These are phyloP conservation scores for Pelmatolapia mariae DNA, from an alignment of 2,113 vertebrate genomes.

Conservation along the genomic window DNA sequence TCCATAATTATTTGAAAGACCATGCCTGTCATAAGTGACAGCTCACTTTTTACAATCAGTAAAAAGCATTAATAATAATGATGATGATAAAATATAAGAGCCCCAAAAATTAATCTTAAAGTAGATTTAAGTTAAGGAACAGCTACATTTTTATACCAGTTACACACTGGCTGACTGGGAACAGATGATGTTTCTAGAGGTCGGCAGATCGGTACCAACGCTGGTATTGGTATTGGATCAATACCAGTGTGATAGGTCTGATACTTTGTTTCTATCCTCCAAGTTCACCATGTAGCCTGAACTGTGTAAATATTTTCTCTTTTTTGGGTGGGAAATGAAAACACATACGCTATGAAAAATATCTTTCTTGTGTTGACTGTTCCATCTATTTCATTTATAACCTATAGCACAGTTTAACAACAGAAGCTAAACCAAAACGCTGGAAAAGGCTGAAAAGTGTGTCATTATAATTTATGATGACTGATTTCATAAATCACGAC, in stretches of 20 bases:
- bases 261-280: neutral
- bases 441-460: neutral
- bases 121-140: neutral
- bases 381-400: neutral
- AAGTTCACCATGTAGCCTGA: neutral
- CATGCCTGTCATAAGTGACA: neutral
- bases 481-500: neutral
- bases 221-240: neutral
- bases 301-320: neutral
- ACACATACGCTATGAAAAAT: neutral
- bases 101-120: neutral
- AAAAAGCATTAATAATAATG: neutral
- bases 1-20: neutral
- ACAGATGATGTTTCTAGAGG: neutral
- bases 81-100: neutral
- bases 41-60: neutral
- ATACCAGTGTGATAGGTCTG: neutral
- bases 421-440: neutral
- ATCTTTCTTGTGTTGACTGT: neutral
- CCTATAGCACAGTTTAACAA: neutral
- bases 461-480: neutral
- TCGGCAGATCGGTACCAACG: accelerated
- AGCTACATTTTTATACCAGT: neutral
- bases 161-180: neutral
- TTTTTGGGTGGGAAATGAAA: neutral